Evolutionary conservation across 1,140 invertebrate genomes (phyloP), one percentile per base, ranked within the genome.

Genomic region (Caenorhabditis inopinata): DNA sequence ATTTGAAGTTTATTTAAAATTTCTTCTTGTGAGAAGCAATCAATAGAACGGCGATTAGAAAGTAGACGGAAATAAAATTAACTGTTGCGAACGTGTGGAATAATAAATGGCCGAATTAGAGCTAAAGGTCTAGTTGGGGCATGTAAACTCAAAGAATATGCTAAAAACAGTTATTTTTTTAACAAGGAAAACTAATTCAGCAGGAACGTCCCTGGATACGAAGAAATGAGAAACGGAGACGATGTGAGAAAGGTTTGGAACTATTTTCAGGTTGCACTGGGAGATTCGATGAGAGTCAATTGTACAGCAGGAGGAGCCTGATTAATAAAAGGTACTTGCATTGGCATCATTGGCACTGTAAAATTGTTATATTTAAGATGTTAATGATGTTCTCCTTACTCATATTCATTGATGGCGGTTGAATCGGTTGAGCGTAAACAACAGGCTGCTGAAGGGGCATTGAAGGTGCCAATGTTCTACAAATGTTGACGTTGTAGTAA

Each of bases 261-360:
- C 7, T 4, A 23, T 9, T 11, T 21, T 68, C n/a, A 68, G n/a
- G 23, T 68, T 14, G 58, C 38, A 23, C 48, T 51, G 12, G 58
- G 25, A 32, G 58, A 27, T 21, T 68, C 58, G 58, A 68, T 68
- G 1, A 68, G 58, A 16, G 58, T 68, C 32, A 68, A 21, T n/a
- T 68, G 58, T 9, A 68, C 58, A 3, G 58, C 32, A 9, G 58
- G 32, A 3, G 32, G n/a, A 68, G 58, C 58, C 18, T 27, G 49
- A 16, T 51, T 51, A 5, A 58, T n/a, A 11, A 21, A 68, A 2
- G 58, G 4, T 18, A 68, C 38, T 42, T 68, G 58, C 58, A 68
- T 68, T 68, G 14, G 58, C 58, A 68, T 68, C 58, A 68, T 68
- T 21, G 58, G 58, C 25, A 68, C 58, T 68, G 12, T 21, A 68